A percentile compares a stretch with the other conserved stretches of the same genome.
Conservation (phyloP, 2,797 vertebrate species). For the Enteromius trimaculatus region DNA sequence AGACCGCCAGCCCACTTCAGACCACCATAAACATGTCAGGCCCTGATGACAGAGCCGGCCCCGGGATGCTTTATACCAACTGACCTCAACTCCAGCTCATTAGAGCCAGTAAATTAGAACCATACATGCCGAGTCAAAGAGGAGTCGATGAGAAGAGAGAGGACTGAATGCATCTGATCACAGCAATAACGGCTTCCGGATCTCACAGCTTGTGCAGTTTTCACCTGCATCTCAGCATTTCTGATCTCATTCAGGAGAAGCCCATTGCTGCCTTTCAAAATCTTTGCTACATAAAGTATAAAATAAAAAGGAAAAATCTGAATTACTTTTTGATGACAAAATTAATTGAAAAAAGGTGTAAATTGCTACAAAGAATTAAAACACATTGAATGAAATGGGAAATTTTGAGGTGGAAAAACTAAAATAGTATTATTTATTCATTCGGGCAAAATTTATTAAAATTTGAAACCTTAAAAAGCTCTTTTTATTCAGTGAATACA, state of each 20-base stretch:
- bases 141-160: slow-evolving; percentile 55
- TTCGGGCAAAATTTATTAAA: background rate
- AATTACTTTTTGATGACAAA: background rate
- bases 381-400: background rate
- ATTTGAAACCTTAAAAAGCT: background rate
- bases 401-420: background rate
- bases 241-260: slow-evolving; percentile 1
- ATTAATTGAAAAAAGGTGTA: background rate
- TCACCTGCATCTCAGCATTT: background rate
- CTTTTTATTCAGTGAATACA: background rate
- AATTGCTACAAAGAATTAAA: background rate
- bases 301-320: background rate
- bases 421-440: background rate
- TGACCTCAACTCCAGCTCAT: slow-evolving; percentile 86
- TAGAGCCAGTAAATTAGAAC: slow-evolving; percentile 84
- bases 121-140: slow-evolving; percentile 74
- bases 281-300: background rate
- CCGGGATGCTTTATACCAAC: slow-evolving; percentile 81
- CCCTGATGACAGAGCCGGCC: slow-evolving; percentile 83
- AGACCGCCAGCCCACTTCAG: slow-evolving; percentile 81
- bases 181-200: slow-evolving; percentile 14
- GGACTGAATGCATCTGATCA: slow-evolving; percentile 21
- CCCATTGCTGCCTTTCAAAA: background rate
- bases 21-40: slow-evolving; percentile 84
- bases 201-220: slow-evolving; percentile 22